phyloP scores from a whole-genome alignment of 2,888 invertebrate species.

The Nemapogon koenigi region DNA sequence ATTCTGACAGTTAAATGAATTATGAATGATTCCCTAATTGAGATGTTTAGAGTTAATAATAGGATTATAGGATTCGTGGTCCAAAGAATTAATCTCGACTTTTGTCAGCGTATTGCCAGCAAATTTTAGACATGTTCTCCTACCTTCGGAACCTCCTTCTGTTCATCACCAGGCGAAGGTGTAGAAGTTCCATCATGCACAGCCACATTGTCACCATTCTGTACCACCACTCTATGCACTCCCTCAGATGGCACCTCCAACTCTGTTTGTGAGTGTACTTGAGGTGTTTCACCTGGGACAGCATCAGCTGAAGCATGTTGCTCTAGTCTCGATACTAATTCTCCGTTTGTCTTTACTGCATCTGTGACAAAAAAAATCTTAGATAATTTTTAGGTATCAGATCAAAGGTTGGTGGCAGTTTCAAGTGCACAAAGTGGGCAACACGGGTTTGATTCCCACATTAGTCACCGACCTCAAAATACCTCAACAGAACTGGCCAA shows the following conservation, averaged over 20 bases:
- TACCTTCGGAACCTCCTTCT: slow-evolving; percentile 42
- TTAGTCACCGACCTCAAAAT: no score
- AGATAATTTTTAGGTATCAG: no score
- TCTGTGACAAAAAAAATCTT: slow-evolving; percentile 29
- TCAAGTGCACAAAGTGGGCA: no score
- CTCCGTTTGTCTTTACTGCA: slow-evolving; percentile 44
- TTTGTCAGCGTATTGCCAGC: no score
- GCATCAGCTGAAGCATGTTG: slow-evolving; percentile 45
- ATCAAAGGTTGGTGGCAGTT: no score
- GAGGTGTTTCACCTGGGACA: slow-evolving; percentile 40
- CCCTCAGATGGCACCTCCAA: slow-evolving; percentile 64
- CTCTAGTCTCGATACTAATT: slow-evolving; percentile 43
- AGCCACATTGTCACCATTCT: slow-evolving; percentile 43
- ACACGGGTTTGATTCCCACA: no score
- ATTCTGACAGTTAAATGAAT: no score
- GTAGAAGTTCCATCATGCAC: slow-evolving; percentile 32
- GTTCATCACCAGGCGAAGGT: slow-evolving; percentile 33
- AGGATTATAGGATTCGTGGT: no score
- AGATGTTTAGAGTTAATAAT: no score
- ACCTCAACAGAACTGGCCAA: no score
- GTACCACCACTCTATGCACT: slow-evolving; percentile 57
- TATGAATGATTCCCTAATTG: no score
- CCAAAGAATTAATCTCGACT: no score
- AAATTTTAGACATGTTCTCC: neutral
- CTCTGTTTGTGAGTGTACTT: slow-evolving; percentile 54